phyloP scores from a whole-genome alignment of 1,140 invertebrate species.

The Batillaria attramentaria region DNA sequence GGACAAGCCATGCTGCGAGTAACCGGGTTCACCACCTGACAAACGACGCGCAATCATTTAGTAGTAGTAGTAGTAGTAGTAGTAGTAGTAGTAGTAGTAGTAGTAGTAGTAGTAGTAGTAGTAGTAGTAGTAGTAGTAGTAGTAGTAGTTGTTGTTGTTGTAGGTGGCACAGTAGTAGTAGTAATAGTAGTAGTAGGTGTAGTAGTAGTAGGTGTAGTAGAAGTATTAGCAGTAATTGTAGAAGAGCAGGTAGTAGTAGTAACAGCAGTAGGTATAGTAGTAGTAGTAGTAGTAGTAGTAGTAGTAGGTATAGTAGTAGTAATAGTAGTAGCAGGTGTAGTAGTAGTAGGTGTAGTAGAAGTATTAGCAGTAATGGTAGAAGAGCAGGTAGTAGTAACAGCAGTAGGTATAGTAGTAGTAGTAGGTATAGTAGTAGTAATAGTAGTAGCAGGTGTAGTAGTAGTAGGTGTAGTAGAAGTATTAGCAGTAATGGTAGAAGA shows the following conservation, averaged over 20 bases:
- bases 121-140: constrained; percentile 11
- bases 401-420: neutral
- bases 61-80: constrained; percentile 1
- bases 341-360: neutral
- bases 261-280: neutral
- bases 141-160: neutral
- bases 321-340: neutral
- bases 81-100: neutral
- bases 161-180: neutral
- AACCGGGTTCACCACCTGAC: constrained; percentile 42
- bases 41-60: too few relatives aligned
- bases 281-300: neutral
- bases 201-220: neutral
- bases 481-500: neutral
- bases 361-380: neutral
- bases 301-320: neutral
- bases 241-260: neutral
- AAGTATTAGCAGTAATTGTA: neutral
- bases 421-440: neutral
- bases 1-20: constrained; percentile 48
- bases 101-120: neutral
- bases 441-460: neutral
- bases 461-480: neutral
- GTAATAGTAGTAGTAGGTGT: too few relatives aligned
- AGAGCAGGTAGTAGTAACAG: neutral